phyloP scores from a whole-genome alignment of 2,797 vertebrate genomes.

The Tauraco hartlaubi region DNA sequence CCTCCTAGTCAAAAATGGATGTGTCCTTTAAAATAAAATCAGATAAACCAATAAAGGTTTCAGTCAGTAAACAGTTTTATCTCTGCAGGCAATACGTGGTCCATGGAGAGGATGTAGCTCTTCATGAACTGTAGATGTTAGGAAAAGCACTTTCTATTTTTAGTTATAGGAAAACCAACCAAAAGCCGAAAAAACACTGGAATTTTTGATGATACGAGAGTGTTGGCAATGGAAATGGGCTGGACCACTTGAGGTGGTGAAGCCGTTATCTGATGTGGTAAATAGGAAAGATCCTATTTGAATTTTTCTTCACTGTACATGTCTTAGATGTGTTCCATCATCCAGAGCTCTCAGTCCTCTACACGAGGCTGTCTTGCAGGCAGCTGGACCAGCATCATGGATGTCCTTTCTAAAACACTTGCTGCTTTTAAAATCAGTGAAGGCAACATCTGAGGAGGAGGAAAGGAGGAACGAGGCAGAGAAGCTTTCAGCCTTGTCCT shows the following conservation, averaged over 20 bases:
- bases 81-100: background rate
- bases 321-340: background rate
- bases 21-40: conserved; percentile 17
- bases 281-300: background rate
- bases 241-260: background rate
- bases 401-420: background rate
- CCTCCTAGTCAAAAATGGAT: background rate
- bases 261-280: background rate
- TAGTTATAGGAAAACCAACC: background rate
- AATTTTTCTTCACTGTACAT: background rate
- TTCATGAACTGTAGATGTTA: background rate
- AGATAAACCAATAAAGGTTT: conserved; percentile 36
- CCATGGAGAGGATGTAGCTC: background rate
- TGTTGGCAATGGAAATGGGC: background rate
- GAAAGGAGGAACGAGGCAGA: background rate
- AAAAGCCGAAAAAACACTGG: background rate
- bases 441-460: background rate
- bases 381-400: background rate
- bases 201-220: background rate
- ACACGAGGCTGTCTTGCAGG: background rate
- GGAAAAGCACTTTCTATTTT: background rate
- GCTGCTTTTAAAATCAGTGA: background rate
- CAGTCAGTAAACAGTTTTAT: conserved; percentile 29
- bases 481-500: background rate
- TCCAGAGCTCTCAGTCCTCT: background rate